Conservation (phyloP, 2,113 vertebrate species). For the Labrus mixtus region DNA sequence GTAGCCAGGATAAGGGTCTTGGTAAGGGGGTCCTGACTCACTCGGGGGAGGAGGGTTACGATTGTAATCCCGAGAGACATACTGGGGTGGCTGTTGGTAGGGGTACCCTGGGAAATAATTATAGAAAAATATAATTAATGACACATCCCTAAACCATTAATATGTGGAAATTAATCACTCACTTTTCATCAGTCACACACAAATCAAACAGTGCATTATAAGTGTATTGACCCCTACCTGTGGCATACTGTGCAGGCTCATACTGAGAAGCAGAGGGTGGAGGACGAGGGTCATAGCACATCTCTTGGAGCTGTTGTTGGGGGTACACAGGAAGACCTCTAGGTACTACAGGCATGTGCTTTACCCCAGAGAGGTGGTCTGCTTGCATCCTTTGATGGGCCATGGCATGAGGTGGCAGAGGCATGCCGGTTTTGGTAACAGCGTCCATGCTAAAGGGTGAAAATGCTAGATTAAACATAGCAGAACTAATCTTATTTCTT, state of each 20-base stretch:
- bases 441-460: constrained; percentile 85
- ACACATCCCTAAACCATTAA: background rate
- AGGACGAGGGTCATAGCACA: constrained; percentile 90
- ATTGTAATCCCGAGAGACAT: constrained; percentile 87
- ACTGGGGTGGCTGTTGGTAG: constrained; percentile 90
- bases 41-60: constrained; percentile 80
- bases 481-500: background rate
- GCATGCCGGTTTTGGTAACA: constrained; percentile 88
- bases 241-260: constrained; percentile 89
- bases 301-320: constrained; percentile 85
- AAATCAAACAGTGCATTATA: no score
- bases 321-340: constrained; percentile 90
- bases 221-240: constrained; percentile 80
- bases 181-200: no score
- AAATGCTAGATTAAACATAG: background rate
- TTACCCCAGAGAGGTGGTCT: constrained; percentile 89
- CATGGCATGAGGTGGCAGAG: constrained; percentile 88
- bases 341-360: constrained; percentile 90
- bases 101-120: constrained; percentile 87
- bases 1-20: constrained; percentile 89
- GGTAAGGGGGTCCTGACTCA: constrained; percentile 89
- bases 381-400: constrained; percentile 84
- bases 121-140: background rate
- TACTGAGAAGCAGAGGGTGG: constrained; percentile 90
- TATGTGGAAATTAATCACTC: background rate